These are phyloP conservation scores for Therioaphis trifolii DNA, from an alignment of 2,888 invertebrate genomes.

Conservation along the genomic window DNA sequence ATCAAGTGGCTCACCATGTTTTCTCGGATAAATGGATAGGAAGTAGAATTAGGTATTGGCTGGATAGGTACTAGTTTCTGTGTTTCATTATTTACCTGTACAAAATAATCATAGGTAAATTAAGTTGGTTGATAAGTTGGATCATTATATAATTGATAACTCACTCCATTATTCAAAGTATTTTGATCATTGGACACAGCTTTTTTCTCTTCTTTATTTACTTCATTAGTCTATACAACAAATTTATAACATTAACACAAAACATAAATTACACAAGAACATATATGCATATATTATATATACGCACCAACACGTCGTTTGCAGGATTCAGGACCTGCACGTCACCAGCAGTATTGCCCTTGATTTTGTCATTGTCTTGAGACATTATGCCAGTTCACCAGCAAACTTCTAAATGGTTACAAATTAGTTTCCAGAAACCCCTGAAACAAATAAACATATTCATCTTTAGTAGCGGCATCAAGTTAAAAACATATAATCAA, in stretches of 20 bases:
- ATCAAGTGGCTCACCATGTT: background rate
- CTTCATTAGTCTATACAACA: background rate
- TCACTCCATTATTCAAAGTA: background rate
- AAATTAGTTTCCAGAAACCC: conserved; percentile 12
- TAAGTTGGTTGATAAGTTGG: no score
- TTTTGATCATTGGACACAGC: background rate
- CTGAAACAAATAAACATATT: conserved; percentile 34
- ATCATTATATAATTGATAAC: no score
- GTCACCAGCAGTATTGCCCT: background rate
- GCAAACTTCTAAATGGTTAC: conserved; percentile 11
- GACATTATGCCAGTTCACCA: background rate
- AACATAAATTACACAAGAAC: background rate
- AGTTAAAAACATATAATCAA: conserved; percentile 4
- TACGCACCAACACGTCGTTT: background rate
- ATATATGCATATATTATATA: background rate
- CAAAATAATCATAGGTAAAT: no score
- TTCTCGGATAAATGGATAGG: no score
- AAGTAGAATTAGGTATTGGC: no score
- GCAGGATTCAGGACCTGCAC: background rate
- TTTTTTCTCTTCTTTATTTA: background rate
- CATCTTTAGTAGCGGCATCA: background rate
- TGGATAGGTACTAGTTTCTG: background rate
- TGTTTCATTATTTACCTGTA: background rate
- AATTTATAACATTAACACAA: conserved; percentile 1
- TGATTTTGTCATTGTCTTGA: background rate